Base-by-base conservation (phyloP, 1,140 invertebrate genomes). In the Zaprionus gabonicus region DNA sequence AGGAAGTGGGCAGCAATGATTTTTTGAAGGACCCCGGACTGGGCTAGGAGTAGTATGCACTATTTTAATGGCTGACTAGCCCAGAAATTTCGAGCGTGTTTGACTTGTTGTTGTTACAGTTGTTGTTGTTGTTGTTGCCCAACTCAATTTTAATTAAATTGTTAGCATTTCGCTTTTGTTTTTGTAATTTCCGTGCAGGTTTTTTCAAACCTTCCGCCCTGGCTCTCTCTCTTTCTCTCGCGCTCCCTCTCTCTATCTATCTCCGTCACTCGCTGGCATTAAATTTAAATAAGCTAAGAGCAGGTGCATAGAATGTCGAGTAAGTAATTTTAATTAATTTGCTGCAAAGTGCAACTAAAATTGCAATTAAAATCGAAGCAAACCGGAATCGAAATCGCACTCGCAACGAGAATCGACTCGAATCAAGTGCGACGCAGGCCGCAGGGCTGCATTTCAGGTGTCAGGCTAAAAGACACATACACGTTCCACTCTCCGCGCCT, bases 1-100 rank as follows among this genome's bases (percentile, higher is more conserved):
- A 64, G 41, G 62, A 64, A 64, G 27, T 49, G 62, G 17, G 6
- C 13, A n/a, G 62, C 28, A 53, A 64, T 64, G 62, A 53, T 64
- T 64, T 64, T 31, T 64, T 31, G 62, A 53, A 64, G 62, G 46
- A 34, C 62, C 12, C 46, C 17, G 49, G 6, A 27, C 13, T 23
- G 36, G 36, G 36, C 12, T 13, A 38, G 36, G 13, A 41, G 38
- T 46, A 46, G 15, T 9, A 46, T 46, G 41, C 41, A 25, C 62
- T 53, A 27, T 34, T 63, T 49, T 23, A 64, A 51, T 64, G 62
- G 46, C 62, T 23, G 28, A 64, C 46, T 53, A 53, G 46, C 62
- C 38, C 23, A 62, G 34, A 25, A 59, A 13, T 59, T 20, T 12
- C n/a, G 3, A 25, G 46, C 46, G 46, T 51, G 46, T 51, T 51